Base-by-base conservation (phyloP, 92 coral and sea anemone genomes). In the Micromussa lordhowensis region DNA sequence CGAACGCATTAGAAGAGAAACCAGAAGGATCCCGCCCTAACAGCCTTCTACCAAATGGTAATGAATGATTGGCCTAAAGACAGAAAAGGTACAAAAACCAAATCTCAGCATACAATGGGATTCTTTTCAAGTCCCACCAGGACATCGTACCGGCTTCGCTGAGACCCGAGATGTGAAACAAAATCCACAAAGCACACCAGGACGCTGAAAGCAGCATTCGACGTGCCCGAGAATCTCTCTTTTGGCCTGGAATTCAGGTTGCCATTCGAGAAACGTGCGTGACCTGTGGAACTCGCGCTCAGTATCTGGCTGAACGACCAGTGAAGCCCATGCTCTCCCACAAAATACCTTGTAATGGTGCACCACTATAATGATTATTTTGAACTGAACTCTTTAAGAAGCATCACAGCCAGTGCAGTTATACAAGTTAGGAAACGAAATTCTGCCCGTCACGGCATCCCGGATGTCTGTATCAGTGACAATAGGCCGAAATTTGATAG, bases 361-460 rank as follows among this genome's bases (percentile, higher is more conserved):
- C n/a, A n/a, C n/a, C n/a, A n/a, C n/a, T n/a, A n/a, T n/a, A n/a
- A n/a, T n/a, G n/a, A n/a, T n/a, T n/a, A n/a, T n/a, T n/a, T n/a
- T n/a, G n/a, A n/a, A n/a, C n/a, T 75, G 48, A 36, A 75, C 79
- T 51, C 79, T 51, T 36, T 75, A 32, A 48, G 79, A 36, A 75
- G 48, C 35, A 75, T 36, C 22, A 51, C 83, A 79, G 68, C 68
- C 30, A 49, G 35, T 34, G 66, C 83, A 30, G 83, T 79, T 49
- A 79, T 79, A 57, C 68, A 34, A 53, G 68, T 63, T 51, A 75
- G 22, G 79, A 75, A 75, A 75, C 35, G 53, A 48, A 48, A 48
- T 48, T 79, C 51, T 79, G 68, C 83, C 38, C 83, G 83, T 26
- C 83, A 79, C 51, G 83, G 83, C 59, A 79, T 79, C 66, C 83